Conservation (phyloP, 1,140 invertebrate species). For the Oncopodura yosiiana region DNA sequence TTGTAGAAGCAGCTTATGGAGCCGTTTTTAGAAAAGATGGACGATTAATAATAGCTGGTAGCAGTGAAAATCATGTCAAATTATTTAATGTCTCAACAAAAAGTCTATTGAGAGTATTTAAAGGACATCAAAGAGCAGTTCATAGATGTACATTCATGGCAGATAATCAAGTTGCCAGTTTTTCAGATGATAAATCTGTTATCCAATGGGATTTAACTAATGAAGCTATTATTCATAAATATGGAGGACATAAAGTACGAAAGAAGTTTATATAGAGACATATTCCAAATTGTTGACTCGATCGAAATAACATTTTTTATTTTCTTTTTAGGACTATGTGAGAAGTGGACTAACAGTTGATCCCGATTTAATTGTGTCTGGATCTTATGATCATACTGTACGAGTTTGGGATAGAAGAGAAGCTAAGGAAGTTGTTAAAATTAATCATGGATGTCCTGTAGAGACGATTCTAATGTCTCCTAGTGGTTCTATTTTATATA, state of each 20-base stretch:
- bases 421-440: constrained; percentile 55
- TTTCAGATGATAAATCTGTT: constrained; percentile 87
- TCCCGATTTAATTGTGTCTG: constrained; percentile 66
- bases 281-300: constrained; percentile 16
- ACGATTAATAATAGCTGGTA: constrained; percentile 69
- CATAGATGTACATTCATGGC: constrained; percentile 74
- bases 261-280: constrained; percentile 10
- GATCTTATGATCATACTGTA: constrained; percentile 86
- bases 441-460: constrained; percentile 82
- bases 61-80: constrained; percentile 74
- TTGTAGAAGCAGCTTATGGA: constrained; percentile 75
- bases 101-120: constrained; percentile 60
- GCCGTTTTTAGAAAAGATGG: constrained; percentile 79
- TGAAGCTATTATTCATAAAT: constrained; percentile 58
- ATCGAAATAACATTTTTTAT: constrained; percentile 12
- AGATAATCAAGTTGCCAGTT: constrained; percentile 69
- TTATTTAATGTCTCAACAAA: constrained; percentile 78
- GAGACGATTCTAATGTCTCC: constrained; percentile 83
- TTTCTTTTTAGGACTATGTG: constrained; percentile 57
- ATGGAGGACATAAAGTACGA: constrained; percentile 58
- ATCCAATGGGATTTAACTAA: constrained; percentile 80
- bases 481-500: constrained; percentile 78
- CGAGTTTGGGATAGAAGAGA: constrained; percentile 80
- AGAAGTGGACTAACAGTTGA: constrained; percentile 69
- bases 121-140: constrained; percentile 57